Evolutionary conservation across 2,888 invertebrate species (phyloP), one percentile per base, ranked within the genome.

Genomic region (Acronicta alni): DNA sequence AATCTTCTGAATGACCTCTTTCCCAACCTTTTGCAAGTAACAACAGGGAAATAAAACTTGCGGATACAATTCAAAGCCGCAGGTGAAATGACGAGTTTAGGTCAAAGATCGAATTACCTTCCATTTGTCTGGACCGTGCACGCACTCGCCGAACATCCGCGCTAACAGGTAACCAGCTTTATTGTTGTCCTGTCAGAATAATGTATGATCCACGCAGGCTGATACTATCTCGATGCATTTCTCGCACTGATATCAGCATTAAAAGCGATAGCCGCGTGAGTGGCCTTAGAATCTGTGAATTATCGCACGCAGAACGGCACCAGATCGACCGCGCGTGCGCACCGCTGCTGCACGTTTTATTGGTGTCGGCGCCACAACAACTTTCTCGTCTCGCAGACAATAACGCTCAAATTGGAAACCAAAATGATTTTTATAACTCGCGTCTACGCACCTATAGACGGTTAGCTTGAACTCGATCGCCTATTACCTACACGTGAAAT

Each of bases 311-410:
- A 69, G 46, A 66, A 70, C 54, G 68, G 66, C 75, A 75, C 72
- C 73, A 65, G 79, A 68, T 76, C 41, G 39, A 78, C 63, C 75
- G 83, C 90, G 85, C 90, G 90, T 89, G 89, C 87, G 73, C 85
- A 75, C 75, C 75, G 74, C 79, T 82, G 83, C 85, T 86, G 88
- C 83, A 87, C 72, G 85, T 87, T 91, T 92, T 93, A 93, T 93
- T 92, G 88, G 89, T 89, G 90, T 87, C 90, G 93, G 93, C 93
- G 93, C 93, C 93, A 91, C 79, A 83, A 87, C 88, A 89, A 91
- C 93, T 93, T 93, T 94, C 93, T 87, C 92, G 86, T 89, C 91
- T 87, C 89, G 82, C 88, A 89, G 89, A 92, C 93, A 93, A 91
- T 90, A 87, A 90, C 85, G 83, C 86, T 91, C 90, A 91, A 93